Conservation (phyloP, 1,140 invertebrate species). For the Yoshiicerus persimilis region DNA sequence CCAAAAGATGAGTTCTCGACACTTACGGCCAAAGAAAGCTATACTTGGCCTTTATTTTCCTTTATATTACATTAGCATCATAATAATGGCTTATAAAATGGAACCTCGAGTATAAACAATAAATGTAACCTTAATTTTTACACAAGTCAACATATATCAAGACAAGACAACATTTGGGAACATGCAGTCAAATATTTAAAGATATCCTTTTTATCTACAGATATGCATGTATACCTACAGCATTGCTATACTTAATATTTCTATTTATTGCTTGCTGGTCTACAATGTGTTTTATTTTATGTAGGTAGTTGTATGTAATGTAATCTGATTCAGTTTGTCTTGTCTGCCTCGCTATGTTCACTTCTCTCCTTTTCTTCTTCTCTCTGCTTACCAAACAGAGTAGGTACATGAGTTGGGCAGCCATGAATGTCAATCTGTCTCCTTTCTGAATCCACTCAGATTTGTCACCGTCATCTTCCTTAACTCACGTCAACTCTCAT, state of each 20-base stretch:
- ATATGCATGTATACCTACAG: too few species aligned
- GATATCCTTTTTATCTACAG: too few species aligned
- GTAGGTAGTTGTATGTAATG: neutral
- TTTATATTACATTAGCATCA: neutral
- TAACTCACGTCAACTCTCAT: conserved; percentile 2
- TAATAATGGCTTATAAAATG: too few species aligned
- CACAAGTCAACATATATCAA: too few species aligned
- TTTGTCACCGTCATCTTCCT: conserved; percentile 35
- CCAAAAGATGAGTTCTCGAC: neutral
- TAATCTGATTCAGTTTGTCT: conserved; percentile 31
- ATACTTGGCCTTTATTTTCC: neutral
- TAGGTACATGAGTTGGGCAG: conserved; percentile 30
- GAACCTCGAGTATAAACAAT: too few species aligned
- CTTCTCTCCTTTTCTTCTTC: neutral
- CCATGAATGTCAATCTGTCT: conserved; percentile 38
- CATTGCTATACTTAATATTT: neutral
- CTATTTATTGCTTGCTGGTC: neutral
- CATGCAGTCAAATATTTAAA: too few species aligned
- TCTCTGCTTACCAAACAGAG: conserved; percentile 1
- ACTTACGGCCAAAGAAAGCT: too few species aligned
- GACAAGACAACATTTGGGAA: too few species aligned
- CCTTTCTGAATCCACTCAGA: conserved; percentile 25
- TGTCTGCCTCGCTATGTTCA: neutral
- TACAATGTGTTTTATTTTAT: too few species aligned
- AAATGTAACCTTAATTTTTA: too few species aligned